Evolutionary conservation across 2,113 vertebrate species (phyloP), one percentile per base, ranked within the genome.

Genomic region (Campylomormyrus tamandua): DNA sequence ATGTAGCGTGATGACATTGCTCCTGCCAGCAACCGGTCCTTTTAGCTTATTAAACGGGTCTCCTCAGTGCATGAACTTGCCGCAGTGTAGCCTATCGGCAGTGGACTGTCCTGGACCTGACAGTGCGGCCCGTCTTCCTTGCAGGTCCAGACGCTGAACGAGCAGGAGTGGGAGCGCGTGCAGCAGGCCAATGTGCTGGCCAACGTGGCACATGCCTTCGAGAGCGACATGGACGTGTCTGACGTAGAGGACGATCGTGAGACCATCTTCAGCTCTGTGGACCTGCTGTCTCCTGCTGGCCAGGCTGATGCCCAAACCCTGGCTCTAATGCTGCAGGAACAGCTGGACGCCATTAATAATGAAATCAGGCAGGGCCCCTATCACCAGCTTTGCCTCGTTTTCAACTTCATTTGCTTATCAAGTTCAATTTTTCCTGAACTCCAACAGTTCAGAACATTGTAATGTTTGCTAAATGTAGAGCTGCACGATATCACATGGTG

Each of bases 111-210:
- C 5, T 46, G n/a, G 62, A 70, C n/a, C 85, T 31, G 49, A 87
- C 24, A 15, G 3, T n/a, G 7, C 9, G 45, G 49, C 46, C 35
- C 52, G 48, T 52, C 88, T 87, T n/a, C 5, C 87, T 53, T 31
- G n/a, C 92, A 99, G 98, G 98, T 99, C 90, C 98, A 99, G 90
- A 99, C 98, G 0, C 94, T 99, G 31, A 98, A 99, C 0, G 98
- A 99, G 91, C 98, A 99, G 95, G 98, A 99, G 5, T 99, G 98
- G 98, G 98, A 99, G 89, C 96, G 98, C 1, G 97, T 98, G 89
- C 98, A 99, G 92, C 98, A 99, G 94, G 98, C 98, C 13, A 99
- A 97, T 0, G 98, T 99, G 5, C 91, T 99, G 93, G 98, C 98
- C 0, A 99, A 97, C 0, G 98, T 99, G 87, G 98, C 98, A 0